phyloP scores from a whole-genome alignment of 2,113 vertebrate genomes.

The Heliornis fulica region DNA sequence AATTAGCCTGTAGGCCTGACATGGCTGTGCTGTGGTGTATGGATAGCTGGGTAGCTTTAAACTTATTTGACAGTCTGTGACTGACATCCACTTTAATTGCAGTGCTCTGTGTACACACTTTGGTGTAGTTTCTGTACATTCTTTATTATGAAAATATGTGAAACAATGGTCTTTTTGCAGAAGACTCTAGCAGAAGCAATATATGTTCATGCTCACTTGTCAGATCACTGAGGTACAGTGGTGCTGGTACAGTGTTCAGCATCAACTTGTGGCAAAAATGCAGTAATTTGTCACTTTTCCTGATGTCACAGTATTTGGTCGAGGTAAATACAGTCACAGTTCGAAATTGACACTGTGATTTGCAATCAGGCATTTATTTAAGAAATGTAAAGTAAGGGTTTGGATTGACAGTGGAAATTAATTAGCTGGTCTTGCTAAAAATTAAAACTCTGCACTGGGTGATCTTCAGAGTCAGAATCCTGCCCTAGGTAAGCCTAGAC shows the following conservation, averaged over 20 bases:
- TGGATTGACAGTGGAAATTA: not conserved
- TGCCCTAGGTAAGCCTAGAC: not conserved
- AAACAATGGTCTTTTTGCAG: not conserved
- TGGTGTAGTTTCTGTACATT: not conserved
- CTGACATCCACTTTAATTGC: not conserved
- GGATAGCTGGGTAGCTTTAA: not conserved
- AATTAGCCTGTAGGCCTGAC: fast-evolving
- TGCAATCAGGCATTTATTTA: not conserved
- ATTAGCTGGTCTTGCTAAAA: not conserved
- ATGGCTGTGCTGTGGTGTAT: not conserved
- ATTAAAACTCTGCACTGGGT: not conserved
- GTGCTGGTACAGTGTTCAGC: not conserved
- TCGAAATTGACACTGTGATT: not conserved
- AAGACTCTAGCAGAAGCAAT: not conserved
- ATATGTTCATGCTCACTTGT: not conserved
- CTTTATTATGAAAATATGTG: not conserved
- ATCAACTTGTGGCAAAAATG: not conserved
- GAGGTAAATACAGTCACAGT: not conserved
- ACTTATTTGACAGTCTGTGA: not conserved
- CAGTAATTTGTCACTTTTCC: not conserved
- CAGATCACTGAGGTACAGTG: not conserved
- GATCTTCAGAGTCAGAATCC: not conserved
- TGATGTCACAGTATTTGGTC: not conserved
- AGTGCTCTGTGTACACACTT: not conserved
- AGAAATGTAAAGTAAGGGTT: not conserved